A percentile compares a stretch with the other conserved stretches of the same genome.
These are phyloP conservation scores for Eulemur mongoz DNA, from an alignment of 2,797 vertebrate genomes.

Conservation along the genomic window DNA sequence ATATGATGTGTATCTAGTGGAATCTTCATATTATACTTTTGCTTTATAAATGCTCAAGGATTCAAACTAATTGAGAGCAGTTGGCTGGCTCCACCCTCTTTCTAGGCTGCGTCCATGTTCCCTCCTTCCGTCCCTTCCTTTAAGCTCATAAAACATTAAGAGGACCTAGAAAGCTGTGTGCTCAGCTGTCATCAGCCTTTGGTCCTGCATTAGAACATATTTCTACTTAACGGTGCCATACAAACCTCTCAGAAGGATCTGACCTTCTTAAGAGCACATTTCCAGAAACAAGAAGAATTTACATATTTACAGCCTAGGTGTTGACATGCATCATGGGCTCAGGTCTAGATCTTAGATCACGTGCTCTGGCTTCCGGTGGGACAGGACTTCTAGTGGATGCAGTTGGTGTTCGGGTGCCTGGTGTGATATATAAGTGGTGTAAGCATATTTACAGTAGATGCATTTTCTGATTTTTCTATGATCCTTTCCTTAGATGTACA, in stretches of 20 bases:
- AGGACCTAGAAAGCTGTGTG: not conserved
- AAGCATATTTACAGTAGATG: not conserved
- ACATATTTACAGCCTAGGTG: not conserved
- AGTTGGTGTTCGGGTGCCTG: not conserved
- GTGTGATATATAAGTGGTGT: rapidly evolving
- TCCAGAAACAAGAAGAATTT: not conserved
- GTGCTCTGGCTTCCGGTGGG: rapidly evolving
- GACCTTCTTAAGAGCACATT: not conserved
- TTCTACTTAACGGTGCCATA: rapidly evolving
- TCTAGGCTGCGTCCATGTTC: not conserved
- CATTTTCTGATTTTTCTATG: not conserved
- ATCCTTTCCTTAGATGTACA: not conserved
- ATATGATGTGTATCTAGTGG: not conserved
- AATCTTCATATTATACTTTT: not conserved
- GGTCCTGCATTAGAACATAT: not conserved
- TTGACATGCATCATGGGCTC: not conserved
- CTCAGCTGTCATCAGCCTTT: not conserved
- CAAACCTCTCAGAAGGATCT: not conserved
- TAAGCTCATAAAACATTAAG: not conserved
- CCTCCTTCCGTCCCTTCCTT: not conserved
- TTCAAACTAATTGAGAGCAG: rapidly evolving
- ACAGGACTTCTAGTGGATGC: rapidly evolving
- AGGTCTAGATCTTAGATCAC: rapidly evolving
- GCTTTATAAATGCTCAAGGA: not conserved
- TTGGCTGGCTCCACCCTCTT: rapidly evolving